Evolutionary conservation across 2,113 vertebrate species (phyloP), one percentile per base, ranked within the genome.

Genomic region (Leucoraja erinaceus): DNA sequence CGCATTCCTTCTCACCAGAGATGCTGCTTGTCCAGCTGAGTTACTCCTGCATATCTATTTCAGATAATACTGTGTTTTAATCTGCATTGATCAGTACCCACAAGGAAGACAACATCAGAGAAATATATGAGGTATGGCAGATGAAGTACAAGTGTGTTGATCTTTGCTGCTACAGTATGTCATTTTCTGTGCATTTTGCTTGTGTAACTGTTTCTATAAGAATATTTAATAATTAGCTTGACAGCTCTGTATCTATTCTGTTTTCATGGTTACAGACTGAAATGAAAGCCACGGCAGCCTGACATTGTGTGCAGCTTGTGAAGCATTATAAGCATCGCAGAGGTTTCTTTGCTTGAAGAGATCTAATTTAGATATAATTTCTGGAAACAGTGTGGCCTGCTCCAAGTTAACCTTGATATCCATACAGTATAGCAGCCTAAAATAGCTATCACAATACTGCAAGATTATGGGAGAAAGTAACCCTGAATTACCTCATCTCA

Each of bases 211-310:
- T 14, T 91, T 91, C 68, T 18, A 47, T 47, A 91, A 54, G 68
- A 22, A 47, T 74, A 72, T 91, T 91, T 72, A 28, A 91, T 91
- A 54, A 91, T 91, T 72, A 90, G 88, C 31, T 54, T 72, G 59
- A 88, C 83, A 88, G 28, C 28, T 63, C 63, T 88, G n/a, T 66
- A 63, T 63, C 83, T 86, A 63, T 31, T 88, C 83, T 88, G 59
- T 88, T 63, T 88, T 88, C 83, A 88, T 66, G 59, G 59, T 31
- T 66, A n/a, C 83, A 88, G 59, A 88, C 10, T 31, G 18, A 88
- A 88, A 66, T 88, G 83, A 88, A 31, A 88, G 59, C 28, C 56
- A 86, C 10, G 14, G 28, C 83, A 86, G 56, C 28, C n/a, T 88
- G 59, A 91, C 68, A 54, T 70, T 91, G 90, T 91, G 90, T 72